phyloP scores from a whole-genome alignment of 2,113 vertebrate species.

The Choloepus hoffmanni region DNA sequence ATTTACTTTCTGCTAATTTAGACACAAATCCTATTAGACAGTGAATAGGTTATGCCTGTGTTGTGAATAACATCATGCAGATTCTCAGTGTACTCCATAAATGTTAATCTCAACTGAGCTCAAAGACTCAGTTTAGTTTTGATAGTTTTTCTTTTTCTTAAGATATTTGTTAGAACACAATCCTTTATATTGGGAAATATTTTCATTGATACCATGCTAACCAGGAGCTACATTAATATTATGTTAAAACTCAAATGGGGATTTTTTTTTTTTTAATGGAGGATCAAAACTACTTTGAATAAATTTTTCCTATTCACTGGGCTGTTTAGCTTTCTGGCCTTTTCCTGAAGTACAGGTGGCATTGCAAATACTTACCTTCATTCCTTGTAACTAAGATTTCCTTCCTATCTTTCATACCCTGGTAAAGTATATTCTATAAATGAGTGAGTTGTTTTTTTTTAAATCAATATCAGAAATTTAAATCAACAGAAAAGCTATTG shows the following conservation, averaged over 20 bases:
- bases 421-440: neutral
- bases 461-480: neutral
- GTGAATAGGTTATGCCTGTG: conserved; percentile 7
- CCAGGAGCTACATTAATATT: neutral
- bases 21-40: conserved; percentile 33
- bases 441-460: neutral
- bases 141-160: conserved; percentile 27
- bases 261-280: neutral
- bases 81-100: neutral
- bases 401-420: neutral
- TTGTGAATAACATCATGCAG: conserved; percentile 11
- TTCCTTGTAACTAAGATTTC: neutral
- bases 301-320: neutral
- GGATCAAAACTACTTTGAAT: neutral
- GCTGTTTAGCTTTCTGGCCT: neutral
- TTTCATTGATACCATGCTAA: conserved; percentile 17
- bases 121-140: conserved; percentile 44
- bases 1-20: conserved; percentile 57
- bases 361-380: neutral
- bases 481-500: neutral
- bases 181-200: conserved; percentile 38
- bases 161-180: neutral
- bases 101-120: conserved; percentile 23
- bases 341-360: neutral
- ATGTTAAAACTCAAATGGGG: neutral